A percentile compares a stretch with the other conserved stretches of the same genome.
These are phyloP conservation scores for Ranitomeya imitator DNA, from an alignment of 2,113 vertebrate genomes.

Conservation along the genomic window DNA sequence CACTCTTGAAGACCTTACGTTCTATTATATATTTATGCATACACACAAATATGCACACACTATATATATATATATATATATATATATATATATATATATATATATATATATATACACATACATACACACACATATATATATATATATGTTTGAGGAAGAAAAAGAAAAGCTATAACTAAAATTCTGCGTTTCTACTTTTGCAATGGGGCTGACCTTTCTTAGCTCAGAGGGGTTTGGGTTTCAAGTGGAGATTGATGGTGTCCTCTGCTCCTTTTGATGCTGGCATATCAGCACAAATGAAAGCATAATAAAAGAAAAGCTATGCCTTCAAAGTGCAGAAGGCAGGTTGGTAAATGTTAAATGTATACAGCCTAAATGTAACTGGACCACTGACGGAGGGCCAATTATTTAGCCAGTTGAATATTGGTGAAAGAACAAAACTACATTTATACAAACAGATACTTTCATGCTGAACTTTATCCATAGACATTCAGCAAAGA, in stretches of 20 bases:
- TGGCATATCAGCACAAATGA: conserved; percentile 43
- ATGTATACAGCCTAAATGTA: background rate
- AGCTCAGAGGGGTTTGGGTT: background rate
- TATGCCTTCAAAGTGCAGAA: conserved; percentile 28
- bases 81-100: too few relatives aligned
- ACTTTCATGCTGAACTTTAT: background rate
- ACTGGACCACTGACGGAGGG: background rate
- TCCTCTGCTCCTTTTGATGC: conserved; percentile 25
- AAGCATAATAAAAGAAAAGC: conserved; percentile 38
- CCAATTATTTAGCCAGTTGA: conserved; percentile 1
- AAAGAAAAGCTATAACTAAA: conserved; percentile 15
- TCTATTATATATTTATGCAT: too few relatives aligned
- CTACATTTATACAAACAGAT: background rate
- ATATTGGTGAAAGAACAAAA: background rate
- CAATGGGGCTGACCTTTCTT: conserved; percentile 39
- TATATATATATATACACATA: too few relatives aligned
- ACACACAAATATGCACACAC: too few relatives aligned
- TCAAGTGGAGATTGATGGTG: conserved; percentile 28
- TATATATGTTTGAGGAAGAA: conserved; percentile 7
- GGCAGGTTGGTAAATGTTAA: conserved; percentile 42
- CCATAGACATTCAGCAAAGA: background rate
- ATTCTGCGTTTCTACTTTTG: background rate
- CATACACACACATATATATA: background rate
- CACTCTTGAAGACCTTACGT: too few relatives aligned
- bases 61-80: too few relatives aligned